Percentiles rank a stretch among this genome's conserved stretches.
Evolutionary conservation across 2,888 invertebrate species (phyloP).

Genomic region (Pachydiplax longipennis): DNA sequence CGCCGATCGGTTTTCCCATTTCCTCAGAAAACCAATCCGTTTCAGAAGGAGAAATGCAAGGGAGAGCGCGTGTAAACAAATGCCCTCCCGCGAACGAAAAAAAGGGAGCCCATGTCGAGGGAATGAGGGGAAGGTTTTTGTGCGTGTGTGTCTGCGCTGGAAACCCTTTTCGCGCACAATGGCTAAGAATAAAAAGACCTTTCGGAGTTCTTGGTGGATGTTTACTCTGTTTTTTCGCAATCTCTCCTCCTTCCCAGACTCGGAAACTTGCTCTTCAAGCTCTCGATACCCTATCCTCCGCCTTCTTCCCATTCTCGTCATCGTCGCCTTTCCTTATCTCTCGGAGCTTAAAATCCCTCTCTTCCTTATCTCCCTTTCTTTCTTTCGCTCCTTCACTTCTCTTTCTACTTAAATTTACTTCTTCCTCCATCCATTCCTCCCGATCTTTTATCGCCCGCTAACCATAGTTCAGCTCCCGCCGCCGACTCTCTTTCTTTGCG

Average conservation of each 20-base stretch:
- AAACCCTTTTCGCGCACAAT: constrained; percentile 11
- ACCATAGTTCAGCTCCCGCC: too few relatives aligned
- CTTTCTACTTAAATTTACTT: neutral
- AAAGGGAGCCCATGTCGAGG: neutral
- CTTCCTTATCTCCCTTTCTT: neutral
- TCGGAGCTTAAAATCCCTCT: neutral
- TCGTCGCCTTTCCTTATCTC: neutral
- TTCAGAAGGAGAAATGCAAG: neutral
- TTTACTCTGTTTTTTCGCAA: constrained; percentile 27
- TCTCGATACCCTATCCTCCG: neutral
- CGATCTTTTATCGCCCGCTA: too few relatives aligned
- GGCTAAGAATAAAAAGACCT: constrained; percentile 29
- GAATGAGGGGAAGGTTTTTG: neutral
- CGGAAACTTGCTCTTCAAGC: neutral
- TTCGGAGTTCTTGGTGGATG: constrained; percentile 12
- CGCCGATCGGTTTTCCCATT: neutral
- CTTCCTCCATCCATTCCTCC: neutral
- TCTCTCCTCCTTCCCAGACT: neutral
- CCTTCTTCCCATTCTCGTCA: neutral
- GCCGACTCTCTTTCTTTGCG: too few relatives aligned
- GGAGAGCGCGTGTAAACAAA: constrained; percentile 24
- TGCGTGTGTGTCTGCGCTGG: neutral
- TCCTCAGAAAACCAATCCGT: constrained; percentile 13
- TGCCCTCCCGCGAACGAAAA: neutral
- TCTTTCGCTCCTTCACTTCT: neutral